Evolutionary conservation across 2,113 vertebrate genomes (phyloP), one percentile per base, ranked within the genome.

Genomic region (Ictalurus furcatus): DNA sequence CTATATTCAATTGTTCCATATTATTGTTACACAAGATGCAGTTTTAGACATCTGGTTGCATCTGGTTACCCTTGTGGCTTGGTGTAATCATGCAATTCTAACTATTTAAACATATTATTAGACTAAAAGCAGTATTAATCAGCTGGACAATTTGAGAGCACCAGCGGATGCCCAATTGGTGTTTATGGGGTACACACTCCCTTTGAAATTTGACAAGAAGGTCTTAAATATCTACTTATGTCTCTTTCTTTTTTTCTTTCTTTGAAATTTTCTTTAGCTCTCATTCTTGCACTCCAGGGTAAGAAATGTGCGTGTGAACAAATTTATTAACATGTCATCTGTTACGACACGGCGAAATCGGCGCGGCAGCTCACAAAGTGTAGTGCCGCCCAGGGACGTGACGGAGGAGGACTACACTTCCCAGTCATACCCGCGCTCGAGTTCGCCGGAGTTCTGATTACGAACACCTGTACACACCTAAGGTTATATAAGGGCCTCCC

Each of bases 261-360:
- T 54, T 90, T 28, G 90, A 96, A 95, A 91, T 91, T 92, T 13
- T 83, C 82, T 34, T 61, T 96, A 44, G 95, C 92, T 59, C 92
- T 96, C 87, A 87, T 96, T 90, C 92, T 96, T 44, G 91, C 93
- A 88, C 93, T 96, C 92, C 96, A 96, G 95, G 96, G 96, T 96
- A 95, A 96, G 94, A 67, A 86, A 73, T 16, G 21, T 30, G 37
- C 21, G 44, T 16, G 8, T 44, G 3, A 44, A n/a, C 61, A 56
- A 44, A 85, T 11, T 9, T 61, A 48, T 21, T n/a, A 78, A 76
- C 8, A 37, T 2, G 16, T 34, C 13, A 23, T 23, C 5, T n/a
- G n/a, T n/a, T n/a, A n/a, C n/a, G n/a, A n/a, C n/a, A n/a, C n/a
- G n/a, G n/a, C n/a, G n/a, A n/a, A n/a, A n/a, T n/a, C n/a, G n/a